Evolutionary conservation across 2,888 invertebrate genomes (phyloP).

Genomic region (Calameuta pallipes): DNA sequence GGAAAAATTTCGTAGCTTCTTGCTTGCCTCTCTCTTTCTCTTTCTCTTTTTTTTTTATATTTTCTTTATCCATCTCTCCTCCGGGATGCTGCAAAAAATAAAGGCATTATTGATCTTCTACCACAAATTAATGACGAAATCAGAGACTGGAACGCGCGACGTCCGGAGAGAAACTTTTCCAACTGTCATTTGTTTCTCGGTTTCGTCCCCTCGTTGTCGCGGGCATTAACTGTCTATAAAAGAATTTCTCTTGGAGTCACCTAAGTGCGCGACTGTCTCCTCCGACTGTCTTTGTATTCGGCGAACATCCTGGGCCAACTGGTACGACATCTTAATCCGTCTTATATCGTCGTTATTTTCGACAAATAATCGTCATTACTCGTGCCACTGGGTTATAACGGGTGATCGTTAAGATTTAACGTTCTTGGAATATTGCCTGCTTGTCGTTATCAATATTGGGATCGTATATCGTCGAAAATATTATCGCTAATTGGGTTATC

Average conservation of each 20-base stretch:
- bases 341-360: conserved; percentile 33
- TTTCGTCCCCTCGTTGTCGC: background rate
- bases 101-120: conserved; percentile 36
- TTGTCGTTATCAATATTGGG: background rate
- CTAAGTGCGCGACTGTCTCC: background rate
- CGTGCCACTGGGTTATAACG: conserved; percentile 18
- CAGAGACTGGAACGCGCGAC: conserved; percentile 51
- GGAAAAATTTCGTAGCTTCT: too few relatives aligned
- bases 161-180: conserved; percentile 39
- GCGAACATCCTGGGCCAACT: background rate
- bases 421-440: background rate
- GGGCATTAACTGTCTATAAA: background rate
- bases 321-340: conserved; percentile 30
- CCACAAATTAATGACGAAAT: conserved; percentile 58
- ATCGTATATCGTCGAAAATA: background rate
- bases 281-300: background rate
- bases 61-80: background rate
- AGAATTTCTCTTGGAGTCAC: background rate
- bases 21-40: too few relatives aligned
- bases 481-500: background rate
- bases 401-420: conserved; percentile 6
- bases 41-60: too few relatives aligned
- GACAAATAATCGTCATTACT: conserved; percentile 36
- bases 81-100: conserved; percentile 16
- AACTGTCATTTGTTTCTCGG: conserved; percentile 52